Percentiles rank a stretch among this genome's conserved stretches.
phyloP scores from a whole-genome alignment of 2,797 vertebrate species.

The Strix occidentalis region DNA sequence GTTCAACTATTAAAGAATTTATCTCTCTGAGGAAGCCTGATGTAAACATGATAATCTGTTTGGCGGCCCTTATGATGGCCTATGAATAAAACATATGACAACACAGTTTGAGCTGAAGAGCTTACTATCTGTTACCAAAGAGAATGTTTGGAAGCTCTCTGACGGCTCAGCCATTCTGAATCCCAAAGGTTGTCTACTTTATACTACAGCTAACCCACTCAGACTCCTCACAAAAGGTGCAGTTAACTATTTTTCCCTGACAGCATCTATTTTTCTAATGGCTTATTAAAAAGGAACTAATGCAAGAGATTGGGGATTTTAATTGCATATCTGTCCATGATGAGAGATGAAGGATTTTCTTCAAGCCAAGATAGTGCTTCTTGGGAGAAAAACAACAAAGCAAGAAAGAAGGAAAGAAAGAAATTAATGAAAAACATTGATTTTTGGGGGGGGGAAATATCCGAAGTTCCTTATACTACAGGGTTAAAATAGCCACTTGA shows the following conservation, averaged over 20 bases:
- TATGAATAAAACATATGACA: slow-evolving; percentile 91
- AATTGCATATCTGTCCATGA: not conserved
- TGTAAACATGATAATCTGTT: slow-evolving; percentile 91
- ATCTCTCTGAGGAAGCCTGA: slow-evolving; percentile 86
- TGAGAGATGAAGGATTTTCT: not conserved
- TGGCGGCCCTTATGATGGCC: slow-evolving; percentile 83
- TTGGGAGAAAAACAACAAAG: not conserved
- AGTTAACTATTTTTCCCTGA: slow-evolving; percentile 69
- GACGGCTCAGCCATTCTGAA: slow-evolving; percentile 78
- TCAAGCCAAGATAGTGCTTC: not conserved
- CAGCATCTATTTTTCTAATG: slow-evolving; percentile 76
- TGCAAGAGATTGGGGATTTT: not conserved
- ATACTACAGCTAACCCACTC: slow-evolving; percentile 54
- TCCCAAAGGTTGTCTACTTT: slow-evolving; percentile 71
- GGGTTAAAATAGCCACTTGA: not conserved
- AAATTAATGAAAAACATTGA: not conserved
- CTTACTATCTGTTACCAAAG: slow-evolving; percentile 82
- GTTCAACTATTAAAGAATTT: slow-evolving; percentile 89
- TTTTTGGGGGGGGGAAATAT: not conserved
- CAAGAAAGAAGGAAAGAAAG: not conserved
- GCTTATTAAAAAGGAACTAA: slow-evolving; percentile 75
- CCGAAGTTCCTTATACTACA: not conserved
- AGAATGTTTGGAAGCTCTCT: slow-evolving; percentile 77
- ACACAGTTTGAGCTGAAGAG: slow-evolving; percentile 79
- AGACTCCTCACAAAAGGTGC: slow-evolving; percentile 70